Evolutionary conservation across 2,113 vertebrate genomes (phyloP).

Genomic region (human): GRCh38 chr2:147452501-147453000

Average conservation of each 20-base stretch:
- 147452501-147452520: not conserved
- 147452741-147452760: not conserved
- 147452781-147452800: not conserved
- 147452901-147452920: not conserved
- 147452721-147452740: not conserved
- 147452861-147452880: not conserved
- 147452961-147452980: conserved; percentile 19
- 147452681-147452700: not conserved
- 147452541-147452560: not conserved
- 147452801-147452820: conserved; percentile 36
- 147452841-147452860: not conserved
- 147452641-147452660: not conserved
- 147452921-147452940: not conserved
- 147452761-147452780: not conserved
- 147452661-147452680: not conserved
- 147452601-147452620: fast-evolving
- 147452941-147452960: conserved; percentile 7
- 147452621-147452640: fast-evolving
- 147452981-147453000: conserved; percentile 29
- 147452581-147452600: not conserved
- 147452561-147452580: not conserved
- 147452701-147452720: not conserved
- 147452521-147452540: not conserved
- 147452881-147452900: conserved; percentile 5
- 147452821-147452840: not conserved